These are phyloP conservation scores for Lamprologus speciosus DNA, from an alignment of 2,113 vertebrate species.

Conservation along the genomic window DNA sequence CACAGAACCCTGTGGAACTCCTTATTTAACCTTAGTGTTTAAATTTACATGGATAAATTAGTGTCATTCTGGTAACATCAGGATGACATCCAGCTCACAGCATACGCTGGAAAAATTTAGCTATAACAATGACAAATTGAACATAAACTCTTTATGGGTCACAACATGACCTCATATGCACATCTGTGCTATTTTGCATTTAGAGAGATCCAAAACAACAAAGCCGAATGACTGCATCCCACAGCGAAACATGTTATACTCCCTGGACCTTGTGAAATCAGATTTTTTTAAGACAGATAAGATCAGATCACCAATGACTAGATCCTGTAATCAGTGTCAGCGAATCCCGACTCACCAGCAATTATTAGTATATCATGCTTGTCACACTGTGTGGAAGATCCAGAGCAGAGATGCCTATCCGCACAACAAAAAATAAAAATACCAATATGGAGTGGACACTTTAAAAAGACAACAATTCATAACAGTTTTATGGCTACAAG, in stretches of 20 bases:
- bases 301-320: background rate
- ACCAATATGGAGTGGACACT: background rate
- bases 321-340: constrained; percentile 29
- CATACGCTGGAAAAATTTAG: background rate
- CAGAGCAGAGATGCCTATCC: background rate
- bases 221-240: background rate
- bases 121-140: background rate
- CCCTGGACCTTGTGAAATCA: background rate
- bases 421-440: background rate
- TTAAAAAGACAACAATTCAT: background rate
- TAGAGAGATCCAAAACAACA: background rate
- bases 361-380: background rate
- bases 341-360: constrained; percentile 12
- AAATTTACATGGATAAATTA: background rate
- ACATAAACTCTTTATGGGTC: background rate
- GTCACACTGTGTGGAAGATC: background rate
- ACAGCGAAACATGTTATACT: background rate
- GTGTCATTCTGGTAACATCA: background rate
- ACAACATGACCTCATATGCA: background rate
- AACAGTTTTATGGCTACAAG: background rate
- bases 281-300: background rate
- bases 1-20: background rate
- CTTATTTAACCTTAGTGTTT: background rate
- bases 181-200: background rate
- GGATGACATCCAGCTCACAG: background rate